Conservation (phyloP, 2,113 vertebrate species). For the Orientallactaga bullata region DNA sequence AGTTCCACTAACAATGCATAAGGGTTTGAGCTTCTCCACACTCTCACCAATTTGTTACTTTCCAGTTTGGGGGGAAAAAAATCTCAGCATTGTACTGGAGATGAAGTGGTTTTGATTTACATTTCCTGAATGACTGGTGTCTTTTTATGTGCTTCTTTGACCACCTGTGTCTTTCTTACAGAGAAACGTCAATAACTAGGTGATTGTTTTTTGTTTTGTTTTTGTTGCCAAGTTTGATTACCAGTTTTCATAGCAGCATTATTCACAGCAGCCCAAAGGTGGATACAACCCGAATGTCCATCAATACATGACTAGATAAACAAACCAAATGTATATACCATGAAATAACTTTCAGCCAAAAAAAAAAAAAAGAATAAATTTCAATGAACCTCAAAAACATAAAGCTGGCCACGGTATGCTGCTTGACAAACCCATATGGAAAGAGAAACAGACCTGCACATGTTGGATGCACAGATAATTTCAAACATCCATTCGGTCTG, state of each 20-base stretch:
- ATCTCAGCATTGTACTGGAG: background rate
- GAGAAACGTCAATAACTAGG: background rate
- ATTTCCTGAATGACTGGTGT: background rate
- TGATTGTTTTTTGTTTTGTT: too few species aligned
- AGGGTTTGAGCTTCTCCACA: background rate
- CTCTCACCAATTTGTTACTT: background rate
- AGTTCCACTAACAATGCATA: background rate
- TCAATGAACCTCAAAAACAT: too few species aligned
- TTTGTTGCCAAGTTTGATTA: background rate
- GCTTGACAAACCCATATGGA: too few species aligned
- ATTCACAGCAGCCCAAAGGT: background rate
- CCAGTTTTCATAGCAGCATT: background rate
- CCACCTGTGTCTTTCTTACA: background rate
- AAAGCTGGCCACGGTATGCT: too few species aligned
- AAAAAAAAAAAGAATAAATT: background rate
- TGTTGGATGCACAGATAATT: too few species aligned
- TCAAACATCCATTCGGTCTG: too few species aligned
- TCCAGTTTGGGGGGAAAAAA: background rate
- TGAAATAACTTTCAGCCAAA: background rate
- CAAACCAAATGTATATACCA: too few species aligned
- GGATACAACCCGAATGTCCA: background rate
- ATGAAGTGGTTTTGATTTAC: background rate
- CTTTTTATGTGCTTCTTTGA: background rate
- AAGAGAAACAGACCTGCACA: too few species aligned
- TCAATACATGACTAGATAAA: background rate